Conservation (phyloP, 2,113 vertebrate genomes). For the Phyllostomus discolor region DNA sequence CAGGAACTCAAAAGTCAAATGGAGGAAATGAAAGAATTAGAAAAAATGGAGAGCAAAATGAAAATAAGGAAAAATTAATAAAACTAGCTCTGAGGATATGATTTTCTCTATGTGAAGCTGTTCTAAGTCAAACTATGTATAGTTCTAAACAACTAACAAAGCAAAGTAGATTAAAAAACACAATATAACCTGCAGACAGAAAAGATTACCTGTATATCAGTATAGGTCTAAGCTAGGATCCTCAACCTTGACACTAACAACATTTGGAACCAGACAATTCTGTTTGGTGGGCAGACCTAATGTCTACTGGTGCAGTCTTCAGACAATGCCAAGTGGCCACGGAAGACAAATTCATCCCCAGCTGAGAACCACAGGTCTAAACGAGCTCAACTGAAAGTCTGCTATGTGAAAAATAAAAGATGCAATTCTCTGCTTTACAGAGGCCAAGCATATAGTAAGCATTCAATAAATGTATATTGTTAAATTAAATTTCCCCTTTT, state of each 20-base stretch:
- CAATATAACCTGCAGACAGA: neutral
- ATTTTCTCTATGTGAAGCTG: neutral
- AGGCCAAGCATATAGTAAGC: neutral
- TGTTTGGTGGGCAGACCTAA: neutral
- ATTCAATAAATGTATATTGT: neutral
- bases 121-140: neutral
- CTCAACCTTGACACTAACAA: neutral
- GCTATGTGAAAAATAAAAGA: neutral
- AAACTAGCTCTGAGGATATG: neutral
- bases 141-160: constrained; percentile 1
- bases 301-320: neutral
- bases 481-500: neutral
- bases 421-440: neutral
- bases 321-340: neutral
- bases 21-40: neutral
- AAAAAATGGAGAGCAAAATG: neutral
- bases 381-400: neutral
- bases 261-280: neutral
- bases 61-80: neutral
- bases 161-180: neutral
- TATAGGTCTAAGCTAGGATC: neutral
- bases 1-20: neutral
- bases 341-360: neutral
- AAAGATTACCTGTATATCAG: neutral
- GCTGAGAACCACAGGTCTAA: neutral